Conservation (phyloP, 2,888 invertebrate genomes). For the Lymantria monacha region DNA sequence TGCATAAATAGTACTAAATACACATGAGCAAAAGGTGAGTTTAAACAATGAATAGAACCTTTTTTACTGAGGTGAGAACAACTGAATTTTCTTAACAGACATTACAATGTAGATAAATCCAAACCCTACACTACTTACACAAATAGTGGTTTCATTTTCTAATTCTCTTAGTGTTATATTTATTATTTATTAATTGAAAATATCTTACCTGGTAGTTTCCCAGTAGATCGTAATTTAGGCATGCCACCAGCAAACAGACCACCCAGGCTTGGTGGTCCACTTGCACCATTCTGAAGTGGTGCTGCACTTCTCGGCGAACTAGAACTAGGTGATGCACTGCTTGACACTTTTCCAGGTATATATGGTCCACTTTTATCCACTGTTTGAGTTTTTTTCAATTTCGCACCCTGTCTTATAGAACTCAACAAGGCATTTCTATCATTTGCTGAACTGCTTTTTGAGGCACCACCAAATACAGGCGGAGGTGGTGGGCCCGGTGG, state of each 20-base stretch:
- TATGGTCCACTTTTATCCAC: conserved; percentile 94
- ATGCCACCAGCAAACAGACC: conserved; percentile 92
- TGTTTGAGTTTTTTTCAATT: conserved; percentile 93
- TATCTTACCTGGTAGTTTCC: conserved; percentile 71
- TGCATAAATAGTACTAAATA: no score
- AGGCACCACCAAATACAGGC: conserved; percentile 72
- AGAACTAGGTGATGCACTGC: conserved; percentile 50
- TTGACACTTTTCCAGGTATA: conserved; percentile 84
- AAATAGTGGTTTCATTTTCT: no score
- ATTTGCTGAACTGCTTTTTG: conserved; percentile 73
- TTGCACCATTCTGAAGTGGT: conserved; percentile 59
- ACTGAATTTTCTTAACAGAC: no score
- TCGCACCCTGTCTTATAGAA: conserved; percentile 91
- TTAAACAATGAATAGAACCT: no score
- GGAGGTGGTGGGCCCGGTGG: conserved; percentile 83
- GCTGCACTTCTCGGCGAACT: conserved; percentile 58
- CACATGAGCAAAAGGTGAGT: no score
- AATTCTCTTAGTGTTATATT: no score
- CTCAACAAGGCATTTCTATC: conserved; percentile 87
- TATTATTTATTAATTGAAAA: no score
- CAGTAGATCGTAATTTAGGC: conserved; percentile 90
- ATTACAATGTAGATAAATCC: no score
- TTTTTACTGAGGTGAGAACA: no score
- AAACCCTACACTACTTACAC: no score
- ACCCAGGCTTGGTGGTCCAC: conserved; percentile 78